phyloP scores from a whole-genome alignment of 2,888 invertebrate genomes.

The Scrobipalpa costella region DNA sequence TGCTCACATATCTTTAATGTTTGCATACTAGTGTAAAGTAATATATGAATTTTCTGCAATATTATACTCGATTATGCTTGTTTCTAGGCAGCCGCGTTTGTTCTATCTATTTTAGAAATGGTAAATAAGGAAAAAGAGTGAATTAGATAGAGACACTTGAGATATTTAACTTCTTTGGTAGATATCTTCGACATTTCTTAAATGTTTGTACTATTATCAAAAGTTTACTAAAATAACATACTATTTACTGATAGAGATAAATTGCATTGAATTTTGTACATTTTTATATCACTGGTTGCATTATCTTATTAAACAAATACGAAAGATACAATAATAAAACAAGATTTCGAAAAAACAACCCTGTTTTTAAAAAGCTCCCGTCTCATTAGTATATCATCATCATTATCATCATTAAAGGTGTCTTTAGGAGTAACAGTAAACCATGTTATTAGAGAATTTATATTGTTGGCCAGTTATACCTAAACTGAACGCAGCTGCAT shows the following conservation, averaged over 20 bases:
- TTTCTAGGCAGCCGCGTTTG: not conserved
- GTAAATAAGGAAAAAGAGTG: too few species aligned
- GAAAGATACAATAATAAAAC: not conserved
- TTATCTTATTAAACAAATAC: not conserved
- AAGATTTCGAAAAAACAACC: not conserved
- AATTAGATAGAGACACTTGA: too few species aligned
- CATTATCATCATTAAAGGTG: constrained; percentile 14
- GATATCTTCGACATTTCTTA: too few species aligned
- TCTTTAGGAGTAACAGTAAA: not conserved
- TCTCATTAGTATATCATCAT: constrained; percentile 5
- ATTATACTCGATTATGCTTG: not conserved
- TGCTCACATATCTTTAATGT: constrained; percentile 33
- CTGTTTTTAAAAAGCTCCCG: not conserved
- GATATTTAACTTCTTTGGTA: too few species aligned
- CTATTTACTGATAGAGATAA: not conserved
- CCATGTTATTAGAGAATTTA: constrained; percentile 16
- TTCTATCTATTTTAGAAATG: not conserved
- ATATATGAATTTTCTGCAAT: not conserved
- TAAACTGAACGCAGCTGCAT: constrained; percentile 11
- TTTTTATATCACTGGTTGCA: not conserved
- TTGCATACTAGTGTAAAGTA: constrained; percentile 10
- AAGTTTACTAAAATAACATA: not conserved
- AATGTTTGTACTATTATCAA: too few species aligned
- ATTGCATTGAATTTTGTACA: constrained; percentile 6
- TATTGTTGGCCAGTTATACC: not conserved